phyloP scores from a whole-genome alignment of 2,888 invertebrate species.

The Pantelozetes paolii region DNA sequence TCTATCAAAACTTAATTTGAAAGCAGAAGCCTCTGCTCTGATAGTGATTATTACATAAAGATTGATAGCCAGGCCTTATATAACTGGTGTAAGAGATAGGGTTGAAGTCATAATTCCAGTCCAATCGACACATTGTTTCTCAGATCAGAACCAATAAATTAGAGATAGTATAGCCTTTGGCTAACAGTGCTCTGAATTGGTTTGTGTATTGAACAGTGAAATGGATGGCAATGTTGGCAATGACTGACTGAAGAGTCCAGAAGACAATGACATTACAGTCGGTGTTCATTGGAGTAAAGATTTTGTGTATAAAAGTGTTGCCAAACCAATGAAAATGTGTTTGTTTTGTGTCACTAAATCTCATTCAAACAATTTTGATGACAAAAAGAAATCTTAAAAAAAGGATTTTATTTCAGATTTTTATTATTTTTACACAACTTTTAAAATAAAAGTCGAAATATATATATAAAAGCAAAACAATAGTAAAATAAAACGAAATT shows the following conservation, averaged over 20 bases:
- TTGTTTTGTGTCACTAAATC: not conserved
- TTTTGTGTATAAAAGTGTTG: not conserved
- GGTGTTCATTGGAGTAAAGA: not conserved
- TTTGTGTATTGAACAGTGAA: not conserved
- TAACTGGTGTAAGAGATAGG: no score
- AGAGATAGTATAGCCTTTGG: not conserved
- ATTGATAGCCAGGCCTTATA: no score
- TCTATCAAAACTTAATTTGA: no score
- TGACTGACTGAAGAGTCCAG: not conserved
- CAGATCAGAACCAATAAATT: slow-evolving; percentile 1
- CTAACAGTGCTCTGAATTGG: not conserved
- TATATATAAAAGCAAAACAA: slow-evolving; percentile 3
- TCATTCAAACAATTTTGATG: not conserved
- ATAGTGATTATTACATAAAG: no score
- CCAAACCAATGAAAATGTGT: not conserved
- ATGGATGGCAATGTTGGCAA: not conserved
- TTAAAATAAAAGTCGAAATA: not conserved
- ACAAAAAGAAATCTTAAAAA: not conserved
- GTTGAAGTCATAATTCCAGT: slow-evolving; percentile 10
- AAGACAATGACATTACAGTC: not conserved
- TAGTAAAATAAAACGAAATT: not conserved
- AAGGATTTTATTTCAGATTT: not conserved
- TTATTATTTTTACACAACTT: not conserved
- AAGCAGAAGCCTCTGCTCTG: no score
- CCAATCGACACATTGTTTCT: slow-evolving; percentile 23